Percentiles rank a stretch among this genome's conserved stretches.
Evolutionary conservation across 37 sponge, comb jelly and placozoan genomes (phyloP).

Genomic region (Tethya wilhelma): DNA sequence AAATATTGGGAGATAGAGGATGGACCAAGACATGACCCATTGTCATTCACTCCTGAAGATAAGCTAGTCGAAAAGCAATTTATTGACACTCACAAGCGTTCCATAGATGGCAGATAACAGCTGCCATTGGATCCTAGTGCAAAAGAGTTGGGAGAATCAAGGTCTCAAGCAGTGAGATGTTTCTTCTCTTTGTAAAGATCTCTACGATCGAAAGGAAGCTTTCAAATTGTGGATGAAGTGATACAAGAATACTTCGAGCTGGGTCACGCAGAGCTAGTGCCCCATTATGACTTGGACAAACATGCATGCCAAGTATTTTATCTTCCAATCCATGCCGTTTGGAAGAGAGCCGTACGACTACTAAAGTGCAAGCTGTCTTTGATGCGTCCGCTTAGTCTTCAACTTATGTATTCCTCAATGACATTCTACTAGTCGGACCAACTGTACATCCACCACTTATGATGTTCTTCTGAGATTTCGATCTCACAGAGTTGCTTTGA

Average conservation of each 20-base stretch:
- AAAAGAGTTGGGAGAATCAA: background rate
- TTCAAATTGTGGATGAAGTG: background rate
- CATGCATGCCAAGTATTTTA: background rate
- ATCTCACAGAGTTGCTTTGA: background rate
- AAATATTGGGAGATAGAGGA: no score
- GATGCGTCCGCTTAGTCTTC: slow-evolving; percentile 8
- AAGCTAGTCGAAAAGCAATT: background rate
- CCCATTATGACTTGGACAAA: background rate
- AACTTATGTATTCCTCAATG: slow-evolving; percentile 3
- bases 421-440: slow-evolving; percentile 1
- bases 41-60: slow-evolving; percentile 7
- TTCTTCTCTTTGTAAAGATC: slow-evolving; percentile 10
- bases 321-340: slow-evolving; percentile 1
- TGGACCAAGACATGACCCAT: no score
- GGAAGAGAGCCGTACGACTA: slow-evolving; percentile 5
- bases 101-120: background rate
- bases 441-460: no score
- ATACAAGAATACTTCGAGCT: slow-evolving; percentile 13
- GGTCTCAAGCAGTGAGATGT: slow-evolving; percentile 4
- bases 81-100: background rate
- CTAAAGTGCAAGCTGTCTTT: slow-evolving; percentile 4
- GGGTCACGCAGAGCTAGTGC: slow-evolving; percentile 6
- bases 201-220: background rate
- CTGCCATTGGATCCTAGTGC: background rate
- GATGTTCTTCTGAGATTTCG: slow-evolving; percentile 11